phyloP scores from a whole-genome alignment of 2,797 vertebrate species.

The Lutra lutra region DNA sequence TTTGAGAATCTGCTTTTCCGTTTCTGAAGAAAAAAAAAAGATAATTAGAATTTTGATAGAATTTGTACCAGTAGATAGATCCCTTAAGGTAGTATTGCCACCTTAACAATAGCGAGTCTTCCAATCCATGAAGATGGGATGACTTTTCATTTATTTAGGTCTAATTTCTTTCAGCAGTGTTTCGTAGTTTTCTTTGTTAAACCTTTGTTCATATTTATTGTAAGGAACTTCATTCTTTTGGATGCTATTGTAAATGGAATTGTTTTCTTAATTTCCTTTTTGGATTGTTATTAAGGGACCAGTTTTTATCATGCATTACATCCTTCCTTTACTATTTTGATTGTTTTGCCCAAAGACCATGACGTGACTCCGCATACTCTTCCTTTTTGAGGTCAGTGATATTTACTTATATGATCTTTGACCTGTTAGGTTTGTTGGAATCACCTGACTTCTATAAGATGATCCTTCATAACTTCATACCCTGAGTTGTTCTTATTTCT shows the following conservation, averaged over 20 bases:
- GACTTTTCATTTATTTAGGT: not conserved
- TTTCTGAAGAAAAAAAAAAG: constrained; percentile 7
- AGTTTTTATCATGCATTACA: not conserved
- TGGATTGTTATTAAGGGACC: not conserved
- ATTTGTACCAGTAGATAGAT: not conserved
- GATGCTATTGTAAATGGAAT: not conserved
- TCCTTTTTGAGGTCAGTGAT: constrained; percentile 6
- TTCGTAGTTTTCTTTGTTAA: not conserved
- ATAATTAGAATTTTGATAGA: not conserved
- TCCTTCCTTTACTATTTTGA: not conserved
- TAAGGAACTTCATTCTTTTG: constrained; percentile 29
- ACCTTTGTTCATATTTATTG: not conserved
- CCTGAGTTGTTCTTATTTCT: not conserved
- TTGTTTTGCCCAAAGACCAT: not conserved
- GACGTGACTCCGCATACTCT: not conserved
- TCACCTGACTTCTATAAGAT: not conserved
- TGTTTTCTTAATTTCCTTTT: constrained; percentile 23
- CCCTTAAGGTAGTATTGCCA: not conserved
- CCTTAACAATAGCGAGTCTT: constrained; percentile 21
- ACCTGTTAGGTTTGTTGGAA: not conserved
- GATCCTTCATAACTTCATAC: not conserved
- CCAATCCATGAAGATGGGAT: not conserved
- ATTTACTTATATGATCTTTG: not conserved
- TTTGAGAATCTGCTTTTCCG: constrained; percentile 3
- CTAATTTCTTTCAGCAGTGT: not conserved